Base-by-base conservation (phyloP, 1,140 invertebrate genomes). In the Medauroidea extradentata region DNA sequence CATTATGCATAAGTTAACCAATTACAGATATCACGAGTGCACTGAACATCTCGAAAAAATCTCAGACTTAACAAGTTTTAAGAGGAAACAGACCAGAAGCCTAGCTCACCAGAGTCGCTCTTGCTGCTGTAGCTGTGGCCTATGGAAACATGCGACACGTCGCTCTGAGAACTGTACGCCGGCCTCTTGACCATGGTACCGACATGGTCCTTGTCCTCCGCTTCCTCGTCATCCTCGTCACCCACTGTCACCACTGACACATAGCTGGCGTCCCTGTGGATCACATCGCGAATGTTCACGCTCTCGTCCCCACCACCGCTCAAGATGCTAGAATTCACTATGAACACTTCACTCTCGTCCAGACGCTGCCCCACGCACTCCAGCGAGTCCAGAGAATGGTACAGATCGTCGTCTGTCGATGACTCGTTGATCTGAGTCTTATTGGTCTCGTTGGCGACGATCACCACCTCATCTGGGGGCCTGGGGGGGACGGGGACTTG, bases 171-270 rank as follows among this genome's bases (percentile, higher is more conserved):
- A 48, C 65, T 71, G 44, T 63, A 60, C 43, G 73, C 18, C 43
- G 24, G 67, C 66, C 24, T 75, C 72, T 27, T 72, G 75, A 51
- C 68, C 41, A 43, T 16, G 7, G 29, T 21, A 18, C 1, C 11
- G 11, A 44, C 23, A 4, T 8, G 14, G 48, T n/a, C 23, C 27
- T 3, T 50, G 21, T 50, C 48, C 14, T n/a, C 2, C 19, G 8
- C 27, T 18, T 11, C 48, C 48, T 3, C 81, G 16, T 88, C 84
- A 61, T 81, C 79, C 62, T 89, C 85, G 61, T 90, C 88, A 57
- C 90, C 91, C 1, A 94, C 90, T 5, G 89, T 91, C 25, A 94
- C 91, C 25, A 94, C 91, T 2, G 91, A 94, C 25, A 94, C 89
- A 70, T 94, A 90, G 73, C 89, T 93, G 60, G 87, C 90, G 71